Evolutionary conservation across 2,113 vertebrate genomes (phyloP), one percentile per base, ranked within the genome.

Genomic region (Bucco capensis): DNA sequence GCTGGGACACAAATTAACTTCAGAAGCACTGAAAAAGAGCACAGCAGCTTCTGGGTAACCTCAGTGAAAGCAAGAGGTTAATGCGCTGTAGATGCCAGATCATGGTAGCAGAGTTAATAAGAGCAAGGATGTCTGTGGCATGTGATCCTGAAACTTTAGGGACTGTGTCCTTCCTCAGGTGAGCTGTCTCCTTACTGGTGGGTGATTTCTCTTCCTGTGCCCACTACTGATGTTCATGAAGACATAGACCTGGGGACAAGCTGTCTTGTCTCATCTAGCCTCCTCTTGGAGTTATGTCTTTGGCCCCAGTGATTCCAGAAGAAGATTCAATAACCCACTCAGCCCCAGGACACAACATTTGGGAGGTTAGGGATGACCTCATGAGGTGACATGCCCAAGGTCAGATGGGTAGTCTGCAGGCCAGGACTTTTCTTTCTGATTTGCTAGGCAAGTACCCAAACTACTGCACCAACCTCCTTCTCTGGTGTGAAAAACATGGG

Each of bases 401-500:
- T 4, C 18, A 93, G 42, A 33, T 1, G 11, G 33, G 44, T 1
- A 27, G 12, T 37, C 70, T 67, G 44, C 49, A 71, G 69, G 28
- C 54, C 86, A 74, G 27, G 51, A 66, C 64, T 31, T 9, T 28
- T 49, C 58, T 11, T n/a, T n/a, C 37, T 76, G 49, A 75, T 49
- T 14, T 69, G 35, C 28, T 28, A 70, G 72, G 76, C 72, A 65
- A 82, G 58, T 22, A 47, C 38, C 81, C 70, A 70, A 44, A 23
- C 35, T 16, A n/a, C 64, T 76, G 58, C 50, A 42, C 73, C 54
- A 76, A 54, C 66, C 50, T 84, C 72, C 53, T 24, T 65, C n/a
- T 57, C 83, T 13, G 62, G 46, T 73, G 86, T 73, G 77, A 82
- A 94, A 94, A 96, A 75, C 86, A 93, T 86, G 42, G 24, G 12